Percentiles rank a stretch among this genome's conserved stretches.
These are phyloP conservation scores for Drosophila teissieri DNA, from an alignment of 1,140 invertebrate genomes.

Conservation along the genomic window DNA sequence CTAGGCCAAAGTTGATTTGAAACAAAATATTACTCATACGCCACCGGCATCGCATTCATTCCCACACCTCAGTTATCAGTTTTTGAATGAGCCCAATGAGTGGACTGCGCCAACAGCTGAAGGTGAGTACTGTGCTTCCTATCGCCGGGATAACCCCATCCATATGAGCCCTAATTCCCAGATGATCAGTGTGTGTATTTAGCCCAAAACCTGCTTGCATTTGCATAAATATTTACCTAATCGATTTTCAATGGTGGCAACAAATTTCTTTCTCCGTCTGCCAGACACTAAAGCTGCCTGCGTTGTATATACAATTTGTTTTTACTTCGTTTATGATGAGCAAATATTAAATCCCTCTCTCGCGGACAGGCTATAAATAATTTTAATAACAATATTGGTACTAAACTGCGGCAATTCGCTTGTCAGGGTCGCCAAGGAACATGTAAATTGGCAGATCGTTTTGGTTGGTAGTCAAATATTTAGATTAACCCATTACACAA, in stretches of 20 bases:
- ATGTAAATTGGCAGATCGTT: conserved; percentile 21
- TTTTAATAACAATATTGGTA: conserved; percentile 57
- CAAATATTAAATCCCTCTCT: conserved; percentile 52
- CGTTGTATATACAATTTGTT: conserved; percentile 39
- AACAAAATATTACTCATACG: conserved; percentile 72
- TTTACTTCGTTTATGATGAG: conserved; percentile 48
- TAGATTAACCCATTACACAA: not conserved
- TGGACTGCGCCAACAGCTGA: conserved; percentile 80
- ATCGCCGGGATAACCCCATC: not conserved
- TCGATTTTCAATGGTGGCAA: conserved; percentile 49
- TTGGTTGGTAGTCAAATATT: conserved; percentile 32
- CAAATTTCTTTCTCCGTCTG: conserved; percentile 38
- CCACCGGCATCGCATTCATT: conserved; percentile 48
- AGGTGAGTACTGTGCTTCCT: conserved; percentile 63
- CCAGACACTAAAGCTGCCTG: conserved; percentile 41
- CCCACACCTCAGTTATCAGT: conserved; percentile 31
- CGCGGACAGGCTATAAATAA: conserved; percentile 47
- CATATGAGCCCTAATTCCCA: not conserved
- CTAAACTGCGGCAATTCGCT: conserved; percentile 25
- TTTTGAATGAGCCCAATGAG: conserved; percentile 83
- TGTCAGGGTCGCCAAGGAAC: conserved; percentile 31
- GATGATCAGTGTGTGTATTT: conserved; percentile 1
- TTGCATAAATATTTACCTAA: conserved; percentile 77
- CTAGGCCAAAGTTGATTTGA: conserved; percentile 49
- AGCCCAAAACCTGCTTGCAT: conserved; percentile 32